A percentile compares a stretch with the other conserved stretches of the same genome.
Conservation (phyloP, 2,797 vertebrate genomes). For the Pogonophryne albipinna region DNA sequence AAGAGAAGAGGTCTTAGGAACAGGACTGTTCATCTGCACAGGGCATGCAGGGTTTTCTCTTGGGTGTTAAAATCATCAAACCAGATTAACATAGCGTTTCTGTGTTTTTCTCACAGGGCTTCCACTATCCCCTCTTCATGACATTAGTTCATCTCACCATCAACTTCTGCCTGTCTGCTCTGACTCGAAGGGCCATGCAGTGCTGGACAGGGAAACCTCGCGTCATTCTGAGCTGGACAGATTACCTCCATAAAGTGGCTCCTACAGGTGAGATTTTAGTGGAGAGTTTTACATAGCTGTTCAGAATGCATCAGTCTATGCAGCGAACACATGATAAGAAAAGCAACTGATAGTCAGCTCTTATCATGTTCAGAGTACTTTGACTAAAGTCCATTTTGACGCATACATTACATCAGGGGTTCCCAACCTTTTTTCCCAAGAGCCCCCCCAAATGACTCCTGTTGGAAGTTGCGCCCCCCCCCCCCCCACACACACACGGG, state of each 20-base stretch:
- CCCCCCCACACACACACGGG: no score
- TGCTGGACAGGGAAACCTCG: slow-evolving; percentile 87
- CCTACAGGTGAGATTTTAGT: slow-evolving; percentile 87
- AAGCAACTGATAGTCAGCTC: background rate
- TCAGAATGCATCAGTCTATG: background rate
- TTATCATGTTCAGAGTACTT: slow-evolving; percentile 32
- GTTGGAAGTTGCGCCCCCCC: no score
- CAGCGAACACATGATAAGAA: background rate
- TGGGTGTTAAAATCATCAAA: background rate
- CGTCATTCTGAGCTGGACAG: slow-evolving; percentile 87
- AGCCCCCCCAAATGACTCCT: no score
- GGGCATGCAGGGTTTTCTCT: background rate
- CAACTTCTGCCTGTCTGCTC: slow-evolving; percentile 89
- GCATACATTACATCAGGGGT: slow-evolving; percentile 3
- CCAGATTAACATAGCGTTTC: background rate
- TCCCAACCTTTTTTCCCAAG: no score
- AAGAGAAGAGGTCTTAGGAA: background rate
- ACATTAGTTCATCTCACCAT: slow-evolving; percentile 91
- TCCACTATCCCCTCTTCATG: slow-evolving; percentile 94
- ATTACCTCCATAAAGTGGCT: slow-evolving; percentile 88
- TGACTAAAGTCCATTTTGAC: slow-evolving; percentile 57
- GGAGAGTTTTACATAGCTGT: background rate
- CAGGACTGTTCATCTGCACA: background rate
- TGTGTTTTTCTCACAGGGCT: slow-evolving; percentile 81
- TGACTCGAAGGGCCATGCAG: slow-evolving; percentile 82